Conservation (phyloP, 2,113 vertebrate species). For the Micronycteris hirsuta region DNA sequence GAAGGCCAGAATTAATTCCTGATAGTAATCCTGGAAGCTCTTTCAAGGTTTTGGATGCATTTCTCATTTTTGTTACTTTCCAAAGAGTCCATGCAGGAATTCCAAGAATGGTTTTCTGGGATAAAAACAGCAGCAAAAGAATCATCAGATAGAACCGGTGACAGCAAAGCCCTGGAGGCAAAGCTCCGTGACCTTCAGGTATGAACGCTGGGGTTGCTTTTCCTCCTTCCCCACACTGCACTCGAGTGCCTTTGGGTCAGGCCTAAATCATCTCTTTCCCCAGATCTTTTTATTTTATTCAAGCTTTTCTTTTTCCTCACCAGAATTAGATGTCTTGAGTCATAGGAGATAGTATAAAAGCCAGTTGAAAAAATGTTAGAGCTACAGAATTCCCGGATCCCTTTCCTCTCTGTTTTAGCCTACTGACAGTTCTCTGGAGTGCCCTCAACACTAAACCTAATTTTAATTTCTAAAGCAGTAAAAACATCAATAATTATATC, state of each 20-base stretch:
- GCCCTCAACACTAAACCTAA: not conserved
- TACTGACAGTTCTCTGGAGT: not conserved
- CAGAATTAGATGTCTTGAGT: not conserved
- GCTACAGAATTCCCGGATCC: not conserved
- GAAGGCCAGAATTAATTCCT: not conserved
- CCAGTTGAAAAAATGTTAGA: not conserved
- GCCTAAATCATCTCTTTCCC: not conserved
- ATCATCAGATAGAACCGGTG: conserved; percentile 86
- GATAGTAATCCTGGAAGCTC: not conserved
- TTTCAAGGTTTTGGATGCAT: not conserved
- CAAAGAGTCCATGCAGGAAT: conserved; percentile 89
- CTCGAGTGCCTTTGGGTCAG: not conserved
- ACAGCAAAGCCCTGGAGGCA: conserved; percentile 82
- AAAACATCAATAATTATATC: not conserved
- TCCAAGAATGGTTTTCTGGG: conserved; percentile 88
- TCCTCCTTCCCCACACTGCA: not conserved
- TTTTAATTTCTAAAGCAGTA: not conserved
- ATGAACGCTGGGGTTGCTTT: not conserved
- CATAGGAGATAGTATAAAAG: not conserved
- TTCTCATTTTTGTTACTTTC: conserved; percentile 47
- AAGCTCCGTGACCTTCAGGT: conserved; percentile 92
- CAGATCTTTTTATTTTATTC: not conserved
- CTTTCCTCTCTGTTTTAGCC: not conserved
- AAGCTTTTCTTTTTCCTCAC: not conserved
- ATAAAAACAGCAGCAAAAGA: conserved; percentile 85